Conservation (phyloP, 2,797 vertebrate genomes). For the Scyliorhinus canicula region DNA sequence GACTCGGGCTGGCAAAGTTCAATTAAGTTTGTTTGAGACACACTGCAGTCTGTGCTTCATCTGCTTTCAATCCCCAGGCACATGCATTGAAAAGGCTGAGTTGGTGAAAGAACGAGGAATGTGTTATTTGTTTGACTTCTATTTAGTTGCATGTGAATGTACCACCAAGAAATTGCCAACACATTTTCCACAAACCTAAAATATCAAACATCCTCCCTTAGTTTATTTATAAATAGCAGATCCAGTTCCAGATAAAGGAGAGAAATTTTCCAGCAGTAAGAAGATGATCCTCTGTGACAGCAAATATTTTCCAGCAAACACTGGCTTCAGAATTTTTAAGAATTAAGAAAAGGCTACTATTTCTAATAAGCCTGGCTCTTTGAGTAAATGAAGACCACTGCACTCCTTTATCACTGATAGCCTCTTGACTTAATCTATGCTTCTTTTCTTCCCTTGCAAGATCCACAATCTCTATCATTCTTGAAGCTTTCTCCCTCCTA, state of each 20-base stretch:
- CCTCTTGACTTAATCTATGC: not conserved
- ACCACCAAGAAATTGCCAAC: conserved; percentile 15
- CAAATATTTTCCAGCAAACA: not conserved
- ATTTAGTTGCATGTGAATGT: conserved; percentile 5
- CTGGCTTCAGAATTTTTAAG: not conserved
- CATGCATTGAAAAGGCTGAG: not conserved
- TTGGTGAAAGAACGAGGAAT: not conserved
- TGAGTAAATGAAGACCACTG: not conserved
- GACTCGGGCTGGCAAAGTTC: not conserved
- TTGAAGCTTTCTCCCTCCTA: not conserved
- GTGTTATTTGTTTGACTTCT: conserved; percentile 16
- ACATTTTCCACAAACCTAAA: conserved; percentile 7
- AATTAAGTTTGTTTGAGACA: not conserved
- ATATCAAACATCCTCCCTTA: not conserved
- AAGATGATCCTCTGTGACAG: not conserved
- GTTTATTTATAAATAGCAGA: conserved; percentile 10
- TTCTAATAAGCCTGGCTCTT: not conserved
- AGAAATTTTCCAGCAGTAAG: not conserved
- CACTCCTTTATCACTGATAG: not conserved
- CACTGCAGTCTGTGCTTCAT: not conserved
- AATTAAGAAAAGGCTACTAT: not conserved
- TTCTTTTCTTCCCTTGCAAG: not conserved
- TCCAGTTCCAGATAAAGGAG: not conserved
- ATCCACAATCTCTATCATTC: not conserved
- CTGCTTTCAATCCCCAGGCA: not conserved